Percentiles rank a stretch among this genome's conserved stretches.
These are phyloP conservation scores for Drosophila acutilabella DNA, from an alignment of 2,888 invertebrate genomes.

Conservation along the genomic window DNA sequence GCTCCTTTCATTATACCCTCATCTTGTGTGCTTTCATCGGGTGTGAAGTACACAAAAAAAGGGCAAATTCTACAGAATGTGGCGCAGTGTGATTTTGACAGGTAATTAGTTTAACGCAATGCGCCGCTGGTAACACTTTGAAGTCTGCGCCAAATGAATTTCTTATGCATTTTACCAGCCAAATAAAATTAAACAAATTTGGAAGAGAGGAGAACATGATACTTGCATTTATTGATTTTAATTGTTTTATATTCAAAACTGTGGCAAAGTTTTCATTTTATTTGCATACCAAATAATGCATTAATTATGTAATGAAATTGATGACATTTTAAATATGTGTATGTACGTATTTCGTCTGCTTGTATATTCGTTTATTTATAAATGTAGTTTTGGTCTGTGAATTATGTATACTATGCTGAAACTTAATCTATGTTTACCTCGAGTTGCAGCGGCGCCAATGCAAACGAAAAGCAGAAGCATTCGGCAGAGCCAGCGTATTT, in stretches of 20 bases:
- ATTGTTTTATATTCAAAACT: too few relatives aligned
- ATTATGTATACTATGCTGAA: constrained; percentile 39
- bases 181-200: not conserved
- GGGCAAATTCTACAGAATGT: constrained; percentile 32
- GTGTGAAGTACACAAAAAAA: not conserved
- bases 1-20: not conserved
- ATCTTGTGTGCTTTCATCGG: not conserved
- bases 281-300: too few relatives aligned
- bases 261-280: too few relatives aligned
- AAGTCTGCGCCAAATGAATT: constrained; percentile 26
- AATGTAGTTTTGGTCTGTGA: constrained; percentile 5
- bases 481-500: constrained; percentile 64
- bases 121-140: constrained; percentile 60
- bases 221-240: too few relatives aligned
- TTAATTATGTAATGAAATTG: not conserved
- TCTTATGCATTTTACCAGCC: constrained; percentile 1
- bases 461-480: constrained; percentile 60
- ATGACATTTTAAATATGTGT: not conserved
- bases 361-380: not conserved
- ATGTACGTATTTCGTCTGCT: not conserved
- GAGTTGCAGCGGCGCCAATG: constrained; percentile 73
- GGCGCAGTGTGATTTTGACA: constrained; percentile 67
- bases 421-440: constrained; percentile 69
- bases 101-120: constrained; percentile 71
- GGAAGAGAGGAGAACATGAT: too few relatives aligned